phyloP scores from a whole-genome alignment of 2,113 vertebrate species.

The Calyptommatus sinebrachiatus region DNA sequence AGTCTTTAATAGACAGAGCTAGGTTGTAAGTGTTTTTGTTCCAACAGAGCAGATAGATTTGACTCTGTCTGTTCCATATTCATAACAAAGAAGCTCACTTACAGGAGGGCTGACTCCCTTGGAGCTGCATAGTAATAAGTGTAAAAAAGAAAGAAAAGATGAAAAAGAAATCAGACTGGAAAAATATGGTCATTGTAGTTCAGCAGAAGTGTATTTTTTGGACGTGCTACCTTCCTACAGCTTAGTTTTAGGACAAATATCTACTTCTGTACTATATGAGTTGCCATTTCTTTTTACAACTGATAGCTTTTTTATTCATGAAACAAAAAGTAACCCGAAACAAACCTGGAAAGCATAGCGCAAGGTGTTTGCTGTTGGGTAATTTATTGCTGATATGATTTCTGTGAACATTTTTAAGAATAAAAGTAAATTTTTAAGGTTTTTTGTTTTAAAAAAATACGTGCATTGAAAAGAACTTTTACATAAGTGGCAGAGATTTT shows the following conservation, averaged over 20 bases:
- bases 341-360: no score
- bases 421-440: no score
- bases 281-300: conserved; percentile 1
- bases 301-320: not conserved
- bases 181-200: conserved; percentile 69
- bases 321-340: no score
- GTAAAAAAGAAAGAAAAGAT: conserved; percentile 3
- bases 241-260: conserved; percentile 46
- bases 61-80: conserved; percentile 85
- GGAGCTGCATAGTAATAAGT: conserved; percentile 76
- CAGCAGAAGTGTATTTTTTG: conserved; percentile 51
- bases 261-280: conserved; percentile 14
- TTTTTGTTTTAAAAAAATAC: no score
- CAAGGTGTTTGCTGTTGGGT: no score
- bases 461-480: no score
- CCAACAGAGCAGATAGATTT: conserved; percentile 82
- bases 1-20: conserved; percentile 78
- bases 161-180: conserved; percentile 61
- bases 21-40: conserved; percentile 81
- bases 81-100: conserved; percentile 84
- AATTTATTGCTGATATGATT: no score
- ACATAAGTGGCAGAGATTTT: not conserved
- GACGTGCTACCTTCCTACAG: conserved; percentile 53
- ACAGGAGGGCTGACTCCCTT: conserved; percentile 72
- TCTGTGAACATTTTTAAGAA: no score